A percentile compares a stretch with the other conserved stretches of the same genome.
Evolutionary conservation across 2,113 vertebrate genomes (phyloP).

Genomic region (Aphyosemion australe): DNA sequence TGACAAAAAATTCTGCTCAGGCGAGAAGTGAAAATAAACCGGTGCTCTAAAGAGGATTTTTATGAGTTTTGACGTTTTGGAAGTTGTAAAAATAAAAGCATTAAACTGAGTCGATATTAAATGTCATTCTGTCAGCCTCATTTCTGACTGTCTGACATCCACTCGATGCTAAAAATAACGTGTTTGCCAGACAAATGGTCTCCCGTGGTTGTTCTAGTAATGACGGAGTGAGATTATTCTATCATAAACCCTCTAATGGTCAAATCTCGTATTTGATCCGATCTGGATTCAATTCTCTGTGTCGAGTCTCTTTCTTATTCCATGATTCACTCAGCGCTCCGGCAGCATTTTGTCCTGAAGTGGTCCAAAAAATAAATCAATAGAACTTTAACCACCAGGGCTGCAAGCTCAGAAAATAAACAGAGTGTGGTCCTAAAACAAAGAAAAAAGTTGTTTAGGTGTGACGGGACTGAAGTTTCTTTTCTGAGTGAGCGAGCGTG

Average conservation of each 20-base stretch:
- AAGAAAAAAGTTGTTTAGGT: not conserved
- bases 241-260: not conserved
- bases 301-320: not conserved
- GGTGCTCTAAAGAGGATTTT: not conserved
- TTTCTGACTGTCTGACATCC: not conserved
- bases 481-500: not conserved
- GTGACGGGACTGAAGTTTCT: not conserved
- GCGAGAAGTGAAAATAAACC: not conserved
- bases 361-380: constrained; percentile 3
- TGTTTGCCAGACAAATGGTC: constrained; percentile 5
- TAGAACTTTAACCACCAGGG: not conserved
- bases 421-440: not conserved
- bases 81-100: not conserved
- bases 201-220: constrained; percentile 1
- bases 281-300: not conserved
- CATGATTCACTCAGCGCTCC: not conserved
- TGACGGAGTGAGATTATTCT: not conserved
- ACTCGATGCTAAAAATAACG: not conserved
- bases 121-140: not conserved
- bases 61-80: not conserved
- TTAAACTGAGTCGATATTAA: not conserved
- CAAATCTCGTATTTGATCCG: too few relatives aligned
- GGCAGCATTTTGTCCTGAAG: not conserved
- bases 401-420: constrained; percentile 7
- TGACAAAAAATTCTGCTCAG: not conserved